These are phyloP conservation scores for Manis crassicaudata DNA, from an alignment of 2,797 vertebrate genomes.

Conservation along the genomic window DNA sequence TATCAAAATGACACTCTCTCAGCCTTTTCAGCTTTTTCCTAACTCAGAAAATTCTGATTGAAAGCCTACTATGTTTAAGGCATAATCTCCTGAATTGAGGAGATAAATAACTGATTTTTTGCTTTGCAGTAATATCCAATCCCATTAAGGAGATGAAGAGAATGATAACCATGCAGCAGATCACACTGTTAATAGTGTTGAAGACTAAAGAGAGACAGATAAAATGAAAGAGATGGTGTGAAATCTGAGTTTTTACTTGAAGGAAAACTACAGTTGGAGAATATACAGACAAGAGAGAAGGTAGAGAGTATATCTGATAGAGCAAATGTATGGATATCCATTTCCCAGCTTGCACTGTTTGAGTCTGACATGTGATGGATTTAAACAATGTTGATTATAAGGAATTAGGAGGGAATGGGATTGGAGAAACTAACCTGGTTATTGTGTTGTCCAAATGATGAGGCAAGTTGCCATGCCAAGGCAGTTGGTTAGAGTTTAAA, in stretches of 20 bases:
- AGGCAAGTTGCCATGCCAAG: not conserved
- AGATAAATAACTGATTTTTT: conserved; percentile 11
- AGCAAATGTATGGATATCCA: not conserved
- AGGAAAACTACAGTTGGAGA: not conserved
- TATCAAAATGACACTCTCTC: not conserved
- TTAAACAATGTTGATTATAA: not conserved
- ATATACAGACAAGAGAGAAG: not conserved
- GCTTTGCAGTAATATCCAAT: not conserved
- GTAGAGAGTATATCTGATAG: not conserved
- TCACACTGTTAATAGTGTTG: not conserved
- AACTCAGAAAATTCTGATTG: not conserved
- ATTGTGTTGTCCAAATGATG: not conserved
- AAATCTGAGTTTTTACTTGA: not conserved
- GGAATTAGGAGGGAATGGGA: not conserved
- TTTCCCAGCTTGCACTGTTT: not conserved
- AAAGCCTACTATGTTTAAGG: not conserved
- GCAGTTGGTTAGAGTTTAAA: not conserved
- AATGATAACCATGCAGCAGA: not conserved
- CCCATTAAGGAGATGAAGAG: not conserved
- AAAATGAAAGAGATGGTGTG: not conserved
- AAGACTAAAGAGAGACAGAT: not conserved
- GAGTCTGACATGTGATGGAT: not conserved
- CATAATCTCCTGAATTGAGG: not conserved
- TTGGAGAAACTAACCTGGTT: not conserved
- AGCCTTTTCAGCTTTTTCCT: not conserved